Evolutionary conservation across 37 sponge, comb jelly and placozoan genomes (phyloP).

Genomic region (Lycopodina hypogea): DNA sequence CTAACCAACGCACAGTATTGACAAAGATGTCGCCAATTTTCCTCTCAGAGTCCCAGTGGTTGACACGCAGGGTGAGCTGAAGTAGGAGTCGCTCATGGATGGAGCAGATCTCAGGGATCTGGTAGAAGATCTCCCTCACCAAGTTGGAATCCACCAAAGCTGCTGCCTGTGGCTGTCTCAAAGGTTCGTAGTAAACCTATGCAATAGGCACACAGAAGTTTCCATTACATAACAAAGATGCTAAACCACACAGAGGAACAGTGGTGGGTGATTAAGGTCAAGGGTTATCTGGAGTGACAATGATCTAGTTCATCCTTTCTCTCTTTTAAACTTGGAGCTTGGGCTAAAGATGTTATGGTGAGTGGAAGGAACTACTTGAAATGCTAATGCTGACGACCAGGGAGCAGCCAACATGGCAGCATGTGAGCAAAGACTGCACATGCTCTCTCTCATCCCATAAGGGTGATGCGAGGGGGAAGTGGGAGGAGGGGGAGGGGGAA

Average conservation of each 20-base stretch:
- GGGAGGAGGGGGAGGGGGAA: background rate
- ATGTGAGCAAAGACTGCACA: too few species aligned
- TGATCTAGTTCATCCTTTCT: too few species aligned
- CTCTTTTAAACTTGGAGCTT: too few species aligned
- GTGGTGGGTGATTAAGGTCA: too few species aligned
- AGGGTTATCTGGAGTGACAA: too few species aligned
- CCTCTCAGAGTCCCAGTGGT: conserved; percentile 39
- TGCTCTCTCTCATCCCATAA: too few species aligned
- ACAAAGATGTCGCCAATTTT: conserved; percentile 84
- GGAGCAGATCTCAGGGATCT: conserved; percentile 63
- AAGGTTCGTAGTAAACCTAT: conserved; percentile 64
- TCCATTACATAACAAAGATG: too few species aligned
- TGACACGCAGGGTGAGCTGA: conserved; percentile 39
- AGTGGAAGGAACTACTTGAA: too few species aligned
- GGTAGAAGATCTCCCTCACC: conserved; percentile 79
- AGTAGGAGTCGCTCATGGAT: conserved; percentile 65
- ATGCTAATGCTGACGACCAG: too few species aligned
- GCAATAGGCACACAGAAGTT: background rate
- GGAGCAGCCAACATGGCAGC: too few species aligned
- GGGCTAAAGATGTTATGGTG: too few species aligned
- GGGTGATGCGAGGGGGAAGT: background rate
- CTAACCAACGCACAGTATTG: conserved; percentile 49
- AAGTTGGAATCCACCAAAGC: conserved; percentile 35
- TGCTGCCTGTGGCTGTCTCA: conserved; percentile 38
- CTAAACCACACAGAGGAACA: too few species aligned